A percentile compares a stretch with the other conserved stretches of the same genome.
Conservation (phyloP, 2,113 vertebrate species). For the Meles meles region DNA sequence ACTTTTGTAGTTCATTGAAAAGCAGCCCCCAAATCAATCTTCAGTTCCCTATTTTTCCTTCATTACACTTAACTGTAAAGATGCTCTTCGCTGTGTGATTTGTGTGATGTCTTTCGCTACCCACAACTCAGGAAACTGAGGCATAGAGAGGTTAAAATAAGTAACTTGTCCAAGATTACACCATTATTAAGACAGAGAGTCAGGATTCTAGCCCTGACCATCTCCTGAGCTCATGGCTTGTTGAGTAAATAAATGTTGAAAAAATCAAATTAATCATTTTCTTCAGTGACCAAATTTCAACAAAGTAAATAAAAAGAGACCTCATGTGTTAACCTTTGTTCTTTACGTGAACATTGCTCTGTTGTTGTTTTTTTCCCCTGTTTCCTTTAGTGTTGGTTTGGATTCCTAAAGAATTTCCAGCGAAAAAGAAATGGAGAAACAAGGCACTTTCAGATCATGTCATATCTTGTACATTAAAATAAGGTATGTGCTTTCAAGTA, state of each 20-base stretch:
- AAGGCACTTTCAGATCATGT: neutral
- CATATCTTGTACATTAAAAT: constrained; percentile 8
- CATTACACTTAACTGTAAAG: neutral
- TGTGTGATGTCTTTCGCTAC: neutral
- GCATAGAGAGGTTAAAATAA: neutral
- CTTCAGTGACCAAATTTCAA: neutral
- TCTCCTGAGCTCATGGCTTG: neutral
- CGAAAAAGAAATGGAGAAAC: neutral
- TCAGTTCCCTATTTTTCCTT: neutral
- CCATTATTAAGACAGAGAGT: neutral
- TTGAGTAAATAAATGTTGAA: neutral
- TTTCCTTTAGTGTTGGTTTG: neutral
- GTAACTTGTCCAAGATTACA: neutral
- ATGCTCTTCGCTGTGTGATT: neutral
- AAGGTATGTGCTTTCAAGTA: neutral
- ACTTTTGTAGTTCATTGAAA: neutral
- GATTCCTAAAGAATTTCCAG: neutral
- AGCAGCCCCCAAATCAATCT: neutral
- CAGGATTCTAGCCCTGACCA: neutral
- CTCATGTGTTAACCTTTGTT: neutral
- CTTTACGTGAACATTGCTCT: neutral
- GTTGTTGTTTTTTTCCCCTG: neutral
- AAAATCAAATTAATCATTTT: neutral
- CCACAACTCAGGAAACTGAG: neutral
- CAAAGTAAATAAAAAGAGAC: neutral